phyloP scores from a whole-genome alignment of 64 coral and sea anemone genomes.

The Platygyra sinensis region DNA sequence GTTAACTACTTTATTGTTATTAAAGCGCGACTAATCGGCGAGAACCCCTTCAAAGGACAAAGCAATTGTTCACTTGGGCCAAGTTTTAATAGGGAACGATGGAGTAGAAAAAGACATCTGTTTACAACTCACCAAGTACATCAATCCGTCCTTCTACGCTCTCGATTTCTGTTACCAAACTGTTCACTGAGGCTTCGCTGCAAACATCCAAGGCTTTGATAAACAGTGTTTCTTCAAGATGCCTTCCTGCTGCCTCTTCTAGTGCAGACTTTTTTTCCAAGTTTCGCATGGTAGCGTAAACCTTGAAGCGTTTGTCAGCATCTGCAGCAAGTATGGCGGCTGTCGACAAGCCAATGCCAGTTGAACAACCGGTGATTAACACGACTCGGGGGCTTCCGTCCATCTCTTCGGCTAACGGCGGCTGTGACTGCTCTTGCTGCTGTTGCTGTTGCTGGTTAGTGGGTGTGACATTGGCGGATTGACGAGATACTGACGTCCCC shows the following conservation, averaged over 20 bases:
- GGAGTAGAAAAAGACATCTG: background rate
- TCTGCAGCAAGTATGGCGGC: conserved; percentile 62
- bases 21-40: too few relatives aligned
- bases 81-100: too few relatives aligned
- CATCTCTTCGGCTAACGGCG: background rate
- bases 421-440: background rate
- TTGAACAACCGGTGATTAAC: conserved; percentile 64
- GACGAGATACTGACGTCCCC: background rate
- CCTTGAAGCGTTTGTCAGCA: conserved; percentile 62
- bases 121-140: conserved; percentile 60
- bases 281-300: conserved; percentile 82
- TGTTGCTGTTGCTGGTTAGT: background rate
- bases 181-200: conserved; percentile 58
- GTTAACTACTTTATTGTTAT: too few relatives aligned
- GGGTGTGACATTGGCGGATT: background rate
- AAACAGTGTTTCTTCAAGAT: conserved; percentile 56
- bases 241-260: conserved; percentile 26
- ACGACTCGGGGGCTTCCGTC: conserved; percentile 23
- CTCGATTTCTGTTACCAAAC: conserved; percentile 58
- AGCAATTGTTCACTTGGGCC: too few relatives aligned
- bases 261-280: conserved; percentile 56
- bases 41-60: too few relatives aligned
- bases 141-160: conserved; percentile 66
- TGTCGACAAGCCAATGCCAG: conserved; percentile 60
- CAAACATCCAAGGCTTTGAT: conserved; percentile 60